Conservation (phyloP, 2,113 vertebrate species). For the Fregetta grallaria region DNA sequence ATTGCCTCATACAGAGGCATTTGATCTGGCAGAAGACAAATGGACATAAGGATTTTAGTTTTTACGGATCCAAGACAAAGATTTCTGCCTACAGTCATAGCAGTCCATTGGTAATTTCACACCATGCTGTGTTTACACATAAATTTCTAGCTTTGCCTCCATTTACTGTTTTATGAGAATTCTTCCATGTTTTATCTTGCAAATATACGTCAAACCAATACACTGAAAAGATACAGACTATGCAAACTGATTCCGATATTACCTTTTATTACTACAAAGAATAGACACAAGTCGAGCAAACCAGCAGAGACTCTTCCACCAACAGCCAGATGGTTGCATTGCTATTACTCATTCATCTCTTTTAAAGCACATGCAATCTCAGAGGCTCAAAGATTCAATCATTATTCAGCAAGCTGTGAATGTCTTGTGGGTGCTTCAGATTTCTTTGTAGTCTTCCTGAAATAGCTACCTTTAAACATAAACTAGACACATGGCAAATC, state of each 20-base stretch:
- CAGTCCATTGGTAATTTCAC: constrained; percentile 31
- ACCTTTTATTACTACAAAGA: constrained; percentile 7
- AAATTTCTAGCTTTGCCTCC: constrained; percentile 8
- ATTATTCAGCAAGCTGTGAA: not conserved
- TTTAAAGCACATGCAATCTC: not conserved
- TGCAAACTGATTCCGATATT: constrained; percentile 7
- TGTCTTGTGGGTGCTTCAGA: not conserved
- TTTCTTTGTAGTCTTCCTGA: not conserved
- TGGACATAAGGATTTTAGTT: not conserved
- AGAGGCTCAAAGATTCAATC: not conserved
- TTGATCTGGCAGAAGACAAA: constrained; percentile 6
- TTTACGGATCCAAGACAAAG: constrained; percentile 20
- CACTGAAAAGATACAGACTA: not conserved
- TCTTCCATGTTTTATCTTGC: not conserved
- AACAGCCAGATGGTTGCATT: constrained; percentile 13
- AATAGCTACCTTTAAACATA: not conserved
- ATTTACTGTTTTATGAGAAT: constrained; percentile 42
- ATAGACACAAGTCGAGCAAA: not conserved
- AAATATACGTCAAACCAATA: constrained; percentile 4
- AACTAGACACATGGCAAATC: not conserved
- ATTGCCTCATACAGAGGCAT: not conserved
- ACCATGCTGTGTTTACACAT: not conserved
- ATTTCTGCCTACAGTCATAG: constrained; percentile 8
- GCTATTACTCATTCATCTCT: not conserved
- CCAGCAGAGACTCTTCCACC: not conserved